Base-by-base conservation (phyloP, 2,113 vertebrate species). In the Herpailurus yagouaroundi region DNA sequence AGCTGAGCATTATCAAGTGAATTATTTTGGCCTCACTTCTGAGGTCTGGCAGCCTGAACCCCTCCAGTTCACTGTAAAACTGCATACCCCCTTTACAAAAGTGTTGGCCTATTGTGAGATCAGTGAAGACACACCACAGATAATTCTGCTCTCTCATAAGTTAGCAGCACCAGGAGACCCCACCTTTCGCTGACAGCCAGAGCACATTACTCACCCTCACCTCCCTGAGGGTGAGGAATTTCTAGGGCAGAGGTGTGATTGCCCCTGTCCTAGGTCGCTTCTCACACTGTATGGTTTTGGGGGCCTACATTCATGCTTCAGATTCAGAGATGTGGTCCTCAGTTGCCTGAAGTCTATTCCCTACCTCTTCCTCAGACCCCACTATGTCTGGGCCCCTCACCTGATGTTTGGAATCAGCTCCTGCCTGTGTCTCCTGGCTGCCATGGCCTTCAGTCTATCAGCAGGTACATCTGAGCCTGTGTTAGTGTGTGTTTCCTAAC, bases 1-100 rank as follows among this genome's bases (percentile, higher is more conserved):
- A 87, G 74, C 38, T 87, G 66, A 80, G n/a, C 92, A 89, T 94
- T 82, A 21, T 9, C 92, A 82, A 81, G n/a, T 64, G 36, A 83
- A 74, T 80, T 71, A 74, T 41, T 87, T 55, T 88, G 95, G 74
- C 36, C 55, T 79, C 25, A 33, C 87, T 88, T 93, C 81, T 69
- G 69, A 96, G 27, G 66, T 64, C 60, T 84, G 76, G 57, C 50
- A 64, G 57, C 48, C 77, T 68, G 77, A 10, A 83, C 45, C 8
- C 23, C 45, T 68, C 82, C n/a, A 48, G 3, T 69, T 92, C 80
- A 31, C 29, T 38, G 7, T 27, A 85, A 68, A 83, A 79, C n/a
- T 16, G 45, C 29, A 50, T 29, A 25, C 33, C 73, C 19, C 77
- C 63, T 52, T 83, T 41, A 82, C 80, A 50, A 92, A 92, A 64